These are phyloP conservation scores for Poecilia latipinna DNA, from an alignment of 2,113 vertebrate genomes.

Conservation along the genomic window DNA sequence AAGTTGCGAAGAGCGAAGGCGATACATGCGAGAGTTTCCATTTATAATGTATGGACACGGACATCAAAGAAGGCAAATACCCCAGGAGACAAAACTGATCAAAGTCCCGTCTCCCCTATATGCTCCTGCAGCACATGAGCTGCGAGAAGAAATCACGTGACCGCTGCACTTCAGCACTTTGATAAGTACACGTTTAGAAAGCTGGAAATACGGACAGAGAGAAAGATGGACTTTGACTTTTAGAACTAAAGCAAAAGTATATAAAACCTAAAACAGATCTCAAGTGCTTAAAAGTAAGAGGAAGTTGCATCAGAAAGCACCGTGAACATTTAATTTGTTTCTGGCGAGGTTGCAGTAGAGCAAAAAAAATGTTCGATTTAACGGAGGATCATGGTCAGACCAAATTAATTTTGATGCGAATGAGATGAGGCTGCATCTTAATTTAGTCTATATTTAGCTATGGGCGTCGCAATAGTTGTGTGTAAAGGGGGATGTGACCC, in stretches of 20 bases:
- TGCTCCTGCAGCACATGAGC: conserved; percentile 12
- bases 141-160: conserved; percentile 18
- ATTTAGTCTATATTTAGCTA: no score
- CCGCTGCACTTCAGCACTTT: conserved; percentile 1
- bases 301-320: no score
- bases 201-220: not conserved
- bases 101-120: conserved; percentile 33
- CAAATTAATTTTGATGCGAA: no score
- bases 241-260: not conserved
- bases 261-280: not conserved
- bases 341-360: no score
- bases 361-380: no score
- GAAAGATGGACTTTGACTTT: not conserved
- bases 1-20: conserved; percentile 8
- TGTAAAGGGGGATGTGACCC: no score
- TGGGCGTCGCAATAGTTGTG: no score
- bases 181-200: not conserved
- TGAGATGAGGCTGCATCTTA: no score
- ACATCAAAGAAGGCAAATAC: conserved; percentile 42
- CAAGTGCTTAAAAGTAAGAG: no score
- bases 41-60: conserved; percentile 27
- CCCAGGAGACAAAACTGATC: conserved; percentile 35
- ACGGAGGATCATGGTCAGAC: no score
- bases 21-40: conserved; percentile 1
- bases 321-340: no score